Evolutionary conservation across 2,113 vertebrate species (phyloP), one percentile per base, ranked within the genome.

Genomic region (Tachuris rubrigastra): DNA sequence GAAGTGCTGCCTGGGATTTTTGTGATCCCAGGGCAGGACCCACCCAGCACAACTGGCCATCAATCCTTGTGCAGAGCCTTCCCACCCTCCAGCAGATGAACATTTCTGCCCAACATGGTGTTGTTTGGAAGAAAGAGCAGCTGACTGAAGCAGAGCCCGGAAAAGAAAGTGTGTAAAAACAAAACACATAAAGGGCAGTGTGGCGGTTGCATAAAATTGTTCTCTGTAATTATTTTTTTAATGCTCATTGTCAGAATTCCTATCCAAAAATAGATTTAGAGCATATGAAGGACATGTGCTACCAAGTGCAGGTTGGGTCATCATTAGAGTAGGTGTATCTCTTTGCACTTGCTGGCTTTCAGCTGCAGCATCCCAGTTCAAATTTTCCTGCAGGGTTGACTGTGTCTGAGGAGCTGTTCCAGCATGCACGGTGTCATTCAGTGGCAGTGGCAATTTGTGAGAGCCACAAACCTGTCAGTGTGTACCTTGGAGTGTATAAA

Each of bases 141-240:
- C 37, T 12, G 4, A 5, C 22, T 25, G 10, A 37, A 74, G 50
- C 42, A 82, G 46, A 85, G 19, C 14, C 20, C 14, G 14, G 77
- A 37, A 24, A 10, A 58, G 9, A 22, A 47, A 27, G 21, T 28
- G 47, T 81, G 35, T 55, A 8, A 41, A 81, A 53, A 8, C 9
- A 12, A 33, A 44, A 33, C 15, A 12, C 6, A 0, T 12, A 6
- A 75, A 44, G 33, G 44, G 12, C 41, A 13, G 12, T 14, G 5
- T 76, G 39, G 41, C 3, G 1, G 14, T 59, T 75, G 59, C 27
- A 81, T 85, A 44, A 18, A 15, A 63, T 7, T 18, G 2, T 44
- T 60, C 23, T 3, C 1, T 39, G 4, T 12, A 0, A 1, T 50
- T 9, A n/a, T 24, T 58, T 55, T 56, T 60, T 42, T 49, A 3